These are phyloP conservation scores for Melikaiella ostensackeni DNA, from an alignment of 2,888 invertebrate genomes.

Conservation along the genomic window DNA sequence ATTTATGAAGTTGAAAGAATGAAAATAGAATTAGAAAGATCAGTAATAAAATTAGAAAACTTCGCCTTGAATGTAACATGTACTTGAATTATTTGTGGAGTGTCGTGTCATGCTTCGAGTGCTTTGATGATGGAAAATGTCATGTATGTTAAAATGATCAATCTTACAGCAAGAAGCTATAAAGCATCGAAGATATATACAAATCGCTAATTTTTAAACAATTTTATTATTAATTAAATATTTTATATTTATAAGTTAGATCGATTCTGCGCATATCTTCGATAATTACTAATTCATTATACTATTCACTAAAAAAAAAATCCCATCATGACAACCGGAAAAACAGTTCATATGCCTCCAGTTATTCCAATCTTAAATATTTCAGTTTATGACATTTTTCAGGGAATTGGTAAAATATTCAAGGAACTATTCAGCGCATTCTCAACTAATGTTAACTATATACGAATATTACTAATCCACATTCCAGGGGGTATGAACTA, in stretches of 20 bases:
- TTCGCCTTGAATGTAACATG: conserved; percentile 21
- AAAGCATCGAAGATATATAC: conserved; percentile 5
- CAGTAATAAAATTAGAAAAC: not conserved
- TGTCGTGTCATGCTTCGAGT: conserved; percentile 37
- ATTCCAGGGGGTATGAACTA: not conserved
- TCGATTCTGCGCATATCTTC: not conserved
- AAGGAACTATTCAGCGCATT: not conserved
- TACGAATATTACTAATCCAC: not conserved
- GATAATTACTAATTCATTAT: not conserved
- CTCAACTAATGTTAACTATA: not conserved
- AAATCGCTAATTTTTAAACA: not conserved
- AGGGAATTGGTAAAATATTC: not conserved
- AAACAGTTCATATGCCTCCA: not conserved
- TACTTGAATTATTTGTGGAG: conserved; percentile 33
- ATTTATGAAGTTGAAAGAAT: not conserved
- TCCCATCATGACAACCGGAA: not conserved
- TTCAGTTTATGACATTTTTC: not conserved
- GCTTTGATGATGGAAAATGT: conserved; percentile 6
- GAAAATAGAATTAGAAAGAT: not conserved
- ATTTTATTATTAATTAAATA: no score
- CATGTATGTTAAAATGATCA: conserved; percentile 4
- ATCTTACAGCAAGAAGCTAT: conserved; percentile 16
- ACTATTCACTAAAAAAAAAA: not conserved
- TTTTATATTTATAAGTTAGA: not conserved
- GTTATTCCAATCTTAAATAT: conserved; percentile 1